phyloP scores from a whole-genome alignment of 2,113 vertebrate genomes.

The human region GRCh38 chr17:47740501-47741000 shows the following conservation, averaged over 20 bases:
- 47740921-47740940: not conserved
- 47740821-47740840: not conserved
- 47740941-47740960: not conserved
- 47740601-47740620: too few relatives aligned
- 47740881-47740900: not conserved
- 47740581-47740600: too few relatives aligned
- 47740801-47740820: not conserved
- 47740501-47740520: too few relatives aligned
- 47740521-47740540: too few relatives aligned
- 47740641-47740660: too few relatives aligned
- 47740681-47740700: too few relatives aligned
- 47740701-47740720: too few relatives aligned
- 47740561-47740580: too few relatives aligned
- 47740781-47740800: not conserved
- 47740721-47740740: not conserved
- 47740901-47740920: not conserved
- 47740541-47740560: too few relatives aligned
- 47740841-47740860: not conserved
- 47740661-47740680: too few relatives aligned
- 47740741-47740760: not conserved
- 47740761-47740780: not conserved
- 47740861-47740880: not conserved
- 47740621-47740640: too few relatives aligned
- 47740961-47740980: not conserved
- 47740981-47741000: not conserved